Conservation (phyloP, 2,113 vertebrate species). For the Petaurus breviceps region DNA sequence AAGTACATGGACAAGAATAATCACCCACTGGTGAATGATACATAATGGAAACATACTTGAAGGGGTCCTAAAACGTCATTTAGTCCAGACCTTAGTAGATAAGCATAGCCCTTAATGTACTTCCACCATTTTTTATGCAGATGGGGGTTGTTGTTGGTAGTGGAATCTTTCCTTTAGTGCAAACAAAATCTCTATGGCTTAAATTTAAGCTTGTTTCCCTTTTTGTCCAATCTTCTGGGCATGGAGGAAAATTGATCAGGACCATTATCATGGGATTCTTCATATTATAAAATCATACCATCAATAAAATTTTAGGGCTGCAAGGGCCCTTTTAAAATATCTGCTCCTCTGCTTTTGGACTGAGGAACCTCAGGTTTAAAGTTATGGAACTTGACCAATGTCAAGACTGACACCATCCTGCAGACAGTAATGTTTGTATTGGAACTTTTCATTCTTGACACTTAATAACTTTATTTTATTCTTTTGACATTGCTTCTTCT, state of each 20-base stretch:
- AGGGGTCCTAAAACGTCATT: slow-evolving; percentile 61
- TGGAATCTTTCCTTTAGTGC: not conserved
- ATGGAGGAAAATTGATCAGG: not conserved
- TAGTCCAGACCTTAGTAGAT: not conserved
- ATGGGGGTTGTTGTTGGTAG: not conserved
- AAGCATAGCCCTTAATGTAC: not conserved
- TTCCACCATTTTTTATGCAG: not conserved
- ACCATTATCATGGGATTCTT: not conserved
- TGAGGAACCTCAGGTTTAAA: slow-evolving; percentile 22
- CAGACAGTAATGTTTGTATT: not conserved
- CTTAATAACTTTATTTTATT: not conserved
- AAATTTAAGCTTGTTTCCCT: not conserved
- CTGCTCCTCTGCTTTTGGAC: not conserved
- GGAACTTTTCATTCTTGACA: not conserved
- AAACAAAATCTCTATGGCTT: not conserved
- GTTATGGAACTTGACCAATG: not conserved
- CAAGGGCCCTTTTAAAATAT: not conserved
- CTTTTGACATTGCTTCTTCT: not conserved
- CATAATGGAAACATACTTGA: slow-evolving; percentile 56
- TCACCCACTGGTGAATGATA: slow-evolving; percentile 46
- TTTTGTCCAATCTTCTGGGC: not conserved
- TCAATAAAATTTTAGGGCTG: not conserved
- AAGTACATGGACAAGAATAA: slow-evolving; percentile 43
- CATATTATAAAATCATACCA: not conserved
- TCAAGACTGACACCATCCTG: not conserved